Evolutionary conservation across 2,797 vertebrate species (phyloP), one percentile per base, ranked within the genome.

Genomic region (Pseudochirops corinnae): DNA sequence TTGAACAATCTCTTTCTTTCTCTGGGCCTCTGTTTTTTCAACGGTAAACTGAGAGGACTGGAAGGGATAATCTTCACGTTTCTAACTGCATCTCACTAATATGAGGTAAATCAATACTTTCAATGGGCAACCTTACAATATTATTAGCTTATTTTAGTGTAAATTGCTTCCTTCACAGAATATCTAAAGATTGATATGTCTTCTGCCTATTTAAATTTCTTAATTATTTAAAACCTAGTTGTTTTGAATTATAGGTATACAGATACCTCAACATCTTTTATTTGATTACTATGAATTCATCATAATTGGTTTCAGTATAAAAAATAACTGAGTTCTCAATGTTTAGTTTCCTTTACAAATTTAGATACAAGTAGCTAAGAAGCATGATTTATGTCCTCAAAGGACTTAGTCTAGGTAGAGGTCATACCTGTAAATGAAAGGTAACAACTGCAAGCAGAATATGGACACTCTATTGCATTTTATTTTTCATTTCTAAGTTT

Each of bases 221-320:
- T 46, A 92, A 92, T 58, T 62, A 21, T 14, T 55, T 55, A 95
- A 93, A 46, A 7, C 5, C 9, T 50, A 55, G 21, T 82, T 29
- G 13, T 96, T 97, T 90, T 60, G 56, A 92, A 91, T 90, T 95
- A 91, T 91, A 26, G 67, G 52, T 62, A 94, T 67, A 57, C 0
- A 58, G 57, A 58, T 28, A 92, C 57, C 62, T 94, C 33, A 46
- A 57, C n/a, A 39, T 53, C 39, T 26, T 82, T 91, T 9, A 74
- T 29, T 29, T 92, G n/a, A 55, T 62, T 56, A 12, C 6, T 2
- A 91, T 74, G 46, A 87, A 29, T 90, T 67, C 14, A 94, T 91
- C 93, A 21, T 33, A 82, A 4, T 50, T 46, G 4, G 10, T 50
- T 57, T 14, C 33, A 21, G 52, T 31, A 24, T 46, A 74, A 46